These are phyloP conservation scores for Coryphaenoides rupestris DNA, from an alignment of 2,113 vertebrate genomes.

Conservation along the genomic window DNA sequence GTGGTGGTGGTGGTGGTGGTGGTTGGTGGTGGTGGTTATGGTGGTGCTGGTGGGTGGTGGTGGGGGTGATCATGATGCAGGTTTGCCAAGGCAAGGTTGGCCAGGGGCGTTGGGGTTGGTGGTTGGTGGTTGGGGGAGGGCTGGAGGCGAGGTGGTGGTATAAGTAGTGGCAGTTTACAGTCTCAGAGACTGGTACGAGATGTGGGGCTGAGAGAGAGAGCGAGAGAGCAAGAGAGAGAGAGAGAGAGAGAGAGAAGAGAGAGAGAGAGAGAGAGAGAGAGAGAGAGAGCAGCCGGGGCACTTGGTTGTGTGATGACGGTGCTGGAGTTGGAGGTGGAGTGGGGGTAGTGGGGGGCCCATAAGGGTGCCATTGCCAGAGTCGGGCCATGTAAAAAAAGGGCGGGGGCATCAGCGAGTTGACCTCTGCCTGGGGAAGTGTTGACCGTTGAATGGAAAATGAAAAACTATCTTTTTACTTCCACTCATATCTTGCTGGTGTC, in stretches of 20 bases:
- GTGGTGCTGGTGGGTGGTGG: neutral
- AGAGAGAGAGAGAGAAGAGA: neutral
- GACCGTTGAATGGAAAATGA: conserved; percentile 27
- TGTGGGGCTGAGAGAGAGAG: neutral
- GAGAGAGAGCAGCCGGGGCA: neutral
- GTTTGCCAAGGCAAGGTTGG: neutral
- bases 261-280: conserved; percentile 1
- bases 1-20: neutral
- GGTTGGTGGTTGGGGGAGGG: too few relatives aligned
- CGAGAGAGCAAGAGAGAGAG: neutral
- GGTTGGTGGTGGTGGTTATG: neutral
- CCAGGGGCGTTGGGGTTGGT: too few relatives aligned
- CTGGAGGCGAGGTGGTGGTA: neutral
- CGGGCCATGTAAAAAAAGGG: conserved; percentile 31
- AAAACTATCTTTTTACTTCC: conserved; percentile 2
- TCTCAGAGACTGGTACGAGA: neutral
- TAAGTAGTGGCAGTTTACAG: neutral
- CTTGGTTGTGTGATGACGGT: neutral
- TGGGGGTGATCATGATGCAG: neutral
- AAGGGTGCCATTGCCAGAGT: conserved; percentile 7
- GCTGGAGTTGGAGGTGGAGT: neutral
- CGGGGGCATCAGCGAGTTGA: conserved; percentile 33
- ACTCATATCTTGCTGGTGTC: neutral
- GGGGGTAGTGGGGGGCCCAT: neutral
- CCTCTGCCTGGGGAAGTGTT: conserved; percentile 27